These are phyloP conservation scores for Anomalospiza imberbis DNA, from an alignment of 2,797 vertebrate species.

Conservation along the genomic window DNA sequence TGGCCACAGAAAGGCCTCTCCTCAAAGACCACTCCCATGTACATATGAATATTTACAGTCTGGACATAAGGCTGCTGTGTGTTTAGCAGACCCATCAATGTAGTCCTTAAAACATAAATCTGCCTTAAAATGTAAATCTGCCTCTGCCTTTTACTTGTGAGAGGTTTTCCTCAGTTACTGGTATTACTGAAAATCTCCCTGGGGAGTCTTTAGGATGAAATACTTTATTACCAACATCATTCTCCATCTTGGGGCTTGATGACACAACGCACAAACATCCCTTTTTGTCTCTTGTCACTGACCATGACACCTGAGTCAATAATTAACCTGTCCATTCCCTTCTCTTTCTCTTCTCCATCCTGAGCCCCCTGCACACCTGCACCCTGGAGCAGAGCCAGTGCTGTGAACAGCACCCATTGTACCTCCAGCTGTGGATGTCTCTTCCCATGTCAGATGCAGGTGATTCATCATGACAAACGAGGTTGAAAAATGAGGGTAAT, in stretches of 20 bases:
- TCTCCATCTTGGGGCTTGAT: not conserved
- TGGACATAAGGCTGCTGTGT: not conserved
- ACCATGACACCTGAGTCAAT: not conserved
- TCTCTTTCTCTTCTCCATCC: not conserved
- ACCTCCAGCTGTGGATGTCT: not conserved
- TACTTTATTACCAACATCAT: constrained; percentile 7
- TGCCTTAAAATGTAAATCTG: not conserved
- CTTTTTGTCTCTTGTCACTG: constrained; percentile 13
- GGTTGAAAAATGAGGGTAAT: not conserved
- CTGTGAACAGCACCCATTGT: not conserved
- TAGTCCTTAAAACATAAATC: not conserved
- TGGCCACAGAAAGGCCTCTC: not conserved
- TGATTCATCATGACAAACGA: not conserved
- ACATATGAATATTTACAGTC: not conserved
- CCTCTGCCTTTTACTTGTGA: not conserved
- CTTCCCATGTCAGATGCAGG: not conserved
- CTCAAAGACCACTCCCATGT: not conserved
- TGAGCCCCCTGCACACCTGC: not conserved
- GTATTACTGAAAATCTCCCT: not conserved
- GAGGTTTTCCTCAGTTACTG: not conserved
- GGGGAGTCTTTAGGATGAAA: constrained; percentile 8
- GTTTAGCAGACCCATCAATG: not conserved
- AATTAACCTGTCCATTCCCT: not conserved
- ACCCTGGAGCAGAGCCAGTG: not conserved
- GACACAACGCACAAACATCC: not conserved